These are phyloP conservation scores for Trachops cirrhosus DNA, from an alignment of 2,797 vertebrate genomes.

Conservation along the genomic window DNA sequence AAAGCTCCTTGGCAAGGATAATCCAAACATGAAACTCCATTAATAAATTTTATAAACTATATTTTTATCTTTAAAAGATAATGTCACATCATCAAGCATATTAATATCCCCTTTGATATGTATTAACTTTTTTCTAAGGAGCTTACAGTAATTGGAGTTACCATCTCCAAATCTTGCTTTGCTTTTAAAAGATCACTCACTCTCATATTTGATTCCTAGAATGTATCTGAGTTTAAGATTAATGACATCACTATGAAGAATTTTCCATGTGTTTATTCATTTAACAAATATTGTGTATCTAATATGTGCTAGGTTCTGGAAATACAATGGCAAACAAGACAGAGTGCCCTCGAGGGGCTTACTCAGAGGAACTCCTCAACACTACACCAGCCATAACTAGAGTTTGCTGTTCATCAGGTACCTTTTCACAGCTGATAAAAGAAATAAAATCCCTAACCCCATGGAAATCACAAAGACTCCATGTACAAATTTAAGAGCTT, in stretches of 20 bases:
- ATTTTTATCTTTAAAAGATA: not conserved
- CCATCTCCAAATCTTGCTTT: not conserved
- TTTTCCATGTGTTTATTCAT: not conserved
- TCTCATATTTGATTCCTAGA: not conserved
- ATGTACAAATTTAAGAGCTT: not conserved
- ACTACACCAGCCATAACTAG: not conserved
- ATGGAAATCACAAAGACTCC: not conserved
- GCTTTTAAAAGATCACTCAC: not conserved
- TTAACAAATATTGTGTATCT: not conserved
- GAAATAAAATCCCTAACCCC: not conserved
- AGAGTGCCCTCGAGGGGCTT: not conserved
- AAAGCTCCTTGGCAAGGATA: not conserved
- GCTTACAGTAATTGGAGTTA: not conserved
- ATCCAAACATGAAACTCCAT: not conserved
- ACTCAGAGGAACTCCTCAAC: not conserved
- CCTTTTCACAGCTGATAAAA: not conserved
- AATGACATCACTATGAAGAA: not conserved
- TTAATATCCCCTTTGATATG: not conserved
- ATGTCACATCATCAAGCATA: not conserved
- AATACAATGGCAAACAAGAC: not conserved
- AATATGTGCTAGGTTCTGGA: not conserved
- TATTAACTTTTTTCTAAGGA: not conserved
- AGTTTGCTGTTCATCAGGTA: not conserved
- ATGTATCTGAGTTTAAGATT: not conserved
- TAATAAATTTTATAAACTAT: slow-evolving; percentile 8